A percentile compares a stretch with the other conserved stretches of the same genome.
These are phyloP conservation scores for Formica aserva DNA, from an alignment of 2,888 invertebrate genomes.

Conservation along the genomic window DNA sequence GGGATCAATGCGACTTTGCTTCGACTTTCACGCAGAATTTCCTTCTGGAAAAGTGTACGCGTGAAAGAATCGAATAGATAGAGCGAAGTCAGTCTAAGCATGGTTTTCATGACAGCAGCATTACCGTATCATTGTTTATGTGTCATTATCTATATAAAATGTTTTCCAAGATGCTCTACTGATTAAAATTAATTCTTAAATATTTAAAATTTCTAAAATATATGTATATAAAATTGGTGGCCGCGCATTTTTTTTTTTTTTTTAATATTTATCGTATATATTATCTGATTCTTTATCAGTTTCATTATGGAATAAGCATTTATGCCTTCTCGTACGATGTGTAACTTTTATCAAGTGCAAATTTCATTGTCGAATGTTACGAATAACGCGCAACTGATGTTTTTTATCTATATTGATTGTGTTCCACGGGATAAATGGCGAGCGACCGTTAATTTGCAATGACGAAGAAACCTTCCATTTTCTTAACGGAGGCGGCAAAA, in stretches of 20 bases:
- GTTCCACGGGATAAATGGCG: constrained; percentile 32
- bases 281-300: background rate
- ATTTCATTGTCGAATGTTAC: background rate
- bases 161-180: background rate
- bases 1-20: constrained; percentile 84
- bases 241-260: background rate
- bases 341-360: background rate
- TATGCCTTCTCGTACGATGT: background rate
- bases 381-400: constrained; percentile 2
- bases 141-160: background rate
- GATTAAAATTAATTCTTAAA: constrained; percentile 2
- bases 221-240: background rate
- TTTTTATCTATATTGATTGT: constrained; percentile 54
- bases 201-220: background rate
- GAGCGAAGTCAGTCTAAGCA: constrained; percentile 27
- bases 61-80: constrained; percentile 65
- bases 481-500: constrained; percentile 76
- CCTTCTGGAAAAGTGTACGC: constrained; percentile 67
- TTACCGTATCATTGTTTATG: background rate
- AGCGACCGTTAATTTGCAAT: constrained; percentile 69
- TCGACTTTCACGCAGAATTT: constrained; percentile 71
- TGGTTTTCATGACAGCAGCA: background rate
- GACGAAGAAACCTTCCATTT: constrained; percentile 80
- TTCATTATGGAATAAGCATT: background rate
- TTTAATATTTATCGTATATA: background rate